phyloP scores from a whole-genome alignment of 2,113 vertebrate genomes.

The Pao palembangensis region DNA sequence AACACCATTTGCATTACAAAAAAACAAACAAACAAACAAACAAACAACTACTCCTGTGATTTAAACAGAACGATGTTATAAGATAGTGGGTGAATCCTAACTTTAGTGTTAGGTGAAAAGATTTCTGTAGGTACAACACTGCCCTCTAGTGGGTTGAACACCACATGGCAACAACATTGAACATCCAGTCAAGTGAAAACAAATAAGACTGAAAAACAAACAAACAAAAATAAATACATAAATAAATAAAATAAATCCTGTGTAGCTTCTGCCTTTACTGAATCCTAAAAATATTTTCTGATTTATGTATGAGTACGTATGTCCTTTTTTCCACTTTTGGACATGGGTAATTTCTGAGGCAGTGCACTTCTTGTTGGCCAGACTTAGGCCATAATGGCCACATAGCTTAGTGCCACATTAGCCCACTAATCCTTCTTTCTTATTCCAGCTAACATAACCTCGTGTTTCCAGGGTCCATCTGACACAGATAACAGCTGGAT shows the following conservation, averaged over 20 bases:
- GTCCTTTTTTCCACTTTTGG: neutral
- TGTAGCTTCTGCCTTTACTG: neutral
- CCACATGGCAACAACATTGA: constrained; percentile 32
- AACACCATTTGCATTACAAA: neutral
- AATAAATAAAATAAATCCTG: constrained; percentile 12
- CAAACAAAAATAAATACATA: constrained; percentile 1
- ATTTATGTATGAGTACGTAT: too few relatives aligned
- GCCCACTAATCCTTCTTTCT: constrained; percentile 53
- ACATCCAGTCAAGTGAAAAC: neutral
- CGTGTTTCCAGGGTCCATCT: constrained; percentile 42
- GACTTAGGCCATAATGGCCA: constrained; percentile 29
- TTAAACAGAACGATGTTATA: constrained; percentile 32
- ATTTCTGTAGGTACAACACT: constrained; percentile 55
- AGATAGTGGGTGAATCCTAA: constrained; percentile 27
- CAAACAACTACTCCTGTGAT: constrained; percentile 16
- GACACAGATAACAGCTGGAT: constrained; percentile 52
- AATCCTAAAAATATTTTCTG: neutral
- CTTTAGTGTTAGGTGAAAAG: neutral
- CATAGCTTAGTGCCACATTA: constrained; percentile 62
- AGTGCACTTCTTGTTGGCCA: neutral
- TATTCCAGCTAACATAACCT: constrained; percentile 42
- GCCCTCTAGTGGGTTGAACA: constrained; percentile 68
- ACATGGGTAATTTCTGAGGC: neutral
- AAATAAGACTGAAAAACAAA: neutral
- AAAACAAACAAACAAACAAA: constrained; percentile 1